Percentiles rank a stretch among this genome's conserved stretches.
Evolutionary conservation across 2,888 invertebrate species (phyloP).

Genomic region (Agrilus mali): DNA sequence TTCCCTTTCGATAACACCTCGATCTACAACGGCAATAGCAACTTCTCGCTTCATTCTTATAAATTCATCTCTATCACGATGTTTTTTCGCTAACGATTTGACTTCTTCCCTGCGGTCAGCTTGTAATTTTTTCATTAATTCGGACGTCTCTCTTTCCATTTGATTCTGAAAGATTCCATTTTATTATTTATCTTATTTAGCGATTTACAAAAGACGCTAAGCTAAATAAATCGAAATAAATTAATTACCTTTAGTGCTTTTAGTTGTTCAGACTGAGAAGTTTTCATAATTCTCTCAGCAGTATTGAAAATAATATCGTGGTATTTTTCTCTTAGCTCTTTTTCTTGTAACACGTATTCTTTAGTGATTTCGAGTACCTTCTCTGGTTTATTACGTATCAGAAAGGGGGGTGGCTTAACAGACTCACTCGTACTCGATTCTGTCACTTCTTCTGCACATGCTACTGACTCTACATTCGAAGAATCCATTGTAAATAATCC

Average conservation of each 20-base stretch:
- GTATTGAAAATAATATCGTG: slow-evolving; percentile 64
- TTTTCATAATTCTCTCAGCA: slow-evolving; percentile 68
- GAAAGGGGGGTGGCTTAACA: slow-evolving; percentile 36
- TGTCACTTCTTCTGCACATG: slow-evolving; percentile 29
- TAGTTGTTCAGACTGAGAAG: slow-evolving; percentile 68
- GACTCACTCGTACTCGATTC: slow-evolving; percentile 30
- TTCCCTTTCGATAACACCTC: slow-evolving; percentile 81
- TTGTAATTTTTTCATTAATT: slow-evolving; percentile 70
- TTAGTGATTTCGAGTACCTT: slow-evolving; percentile 47
- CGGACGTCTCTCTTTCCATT: slow-evolving; percentile 57
- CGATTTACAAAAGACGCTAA: neutral
- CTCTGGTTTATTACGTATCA: slow-evolving; percentile 52
- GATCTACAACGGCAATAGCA: slow-evolving; percentile 66
- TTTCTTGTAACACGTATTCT: slow-evolving; percentile 58
- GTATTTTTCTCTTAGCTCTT: slow-evolving; percentile 70
- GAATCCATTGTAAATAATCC: slow-evolving; percentile 34
- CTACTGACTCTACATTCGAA: slow-evolving; percentile 31
- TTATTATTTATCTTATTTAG: neutral
- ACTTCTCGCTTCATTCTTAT: slow-evolving; percentile 79
- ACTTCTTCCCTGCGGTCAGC: slow-evolving; percentile 77
- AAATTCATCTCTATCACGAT: slow-evolving; percentile 84
- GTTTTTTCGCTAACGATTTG: slow-evolving; percentile 72
- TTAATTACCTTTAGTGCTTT: slow-evolving; percentile 51
- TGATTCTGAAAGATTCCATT: slow-evolving; percentile 32
- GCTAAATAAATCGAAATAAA: neutral